Conservation (phyloP, 2,797 vertebrate genomes). For the Mormyrus hasselquistii region DNA sequence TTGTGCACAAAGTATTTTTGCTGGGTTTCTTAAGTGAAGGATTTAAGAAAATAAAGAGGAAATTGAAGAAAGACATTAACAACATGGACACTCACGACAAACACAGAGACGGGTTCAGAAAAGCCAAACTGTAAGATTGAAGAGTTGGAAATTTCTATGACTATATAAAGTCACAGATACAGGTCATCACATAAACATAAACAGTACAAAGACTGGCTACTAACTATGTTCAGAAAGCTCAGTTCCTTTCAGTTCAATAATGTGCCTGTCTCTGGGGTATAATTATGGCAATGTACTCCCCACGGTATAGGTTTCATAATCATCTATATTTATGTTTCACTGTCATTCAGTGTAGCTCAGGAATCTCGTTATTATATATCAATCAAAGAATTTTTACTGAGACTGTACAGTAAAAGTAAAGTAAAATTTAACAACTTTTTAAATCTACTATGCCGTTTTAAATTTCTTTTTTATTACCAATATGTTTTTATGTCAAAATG, state of each 20-base stretch:
- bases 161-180: not conserved
- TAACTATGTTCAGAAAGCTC: not conserved
- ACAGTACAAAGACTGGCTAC: not conserved
- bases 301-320: not conserved
- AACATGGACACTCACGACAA: slow-evolving; percentile 28
- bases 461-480: not conserved
- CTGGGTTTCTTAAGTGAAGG: not conserved
- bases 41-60: not conserved
- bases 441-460: not conserved
- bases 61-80: slow-evolving; percentile 21
- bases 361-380: not conserved
- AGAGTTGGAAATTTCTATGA: not conserved
- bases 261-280: not conserved
- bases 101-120: not conserved
- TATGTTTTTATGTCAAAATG: not conserved
- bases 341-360: not conserved
- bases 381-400: not conserved
- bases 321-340: not conserved
- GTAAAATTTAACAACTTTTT: not conserved
- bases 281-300: not conserved
- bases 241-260: not conserved
- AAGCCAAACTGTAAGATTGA: not conserved
- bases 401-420: not conserved
- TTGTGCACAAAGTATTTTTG: not conserved
- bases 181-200: not conserved